Base-by-base conservation (phyloP, 2,888 invertebrate genomes). In the Drosophila tanythrix region DNA sequence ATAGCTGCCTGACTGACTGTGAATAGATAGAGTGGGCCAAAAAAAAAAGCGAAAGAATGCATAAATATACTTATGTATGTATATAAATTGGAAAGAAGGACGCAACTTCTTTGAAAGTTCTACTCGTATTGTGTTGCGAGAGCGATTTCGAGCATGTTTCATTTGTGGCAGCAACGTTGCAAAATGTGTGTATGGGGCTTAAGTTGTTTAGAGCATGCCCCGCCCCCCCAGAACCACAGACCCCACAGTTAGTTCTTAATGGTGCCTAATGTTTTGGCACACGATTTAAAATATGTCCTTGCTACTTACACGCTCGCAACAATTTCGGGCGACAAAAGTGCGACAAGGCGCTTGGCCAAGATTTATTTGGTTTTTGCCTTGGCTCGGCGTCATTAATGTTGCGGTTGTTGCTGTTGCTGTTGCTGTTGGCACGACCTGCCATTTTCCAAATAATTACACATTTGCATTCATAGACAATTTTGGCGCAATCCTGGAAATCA, bases 391-490 rank as follows among this genome's bases (percentile, higher is more conserved):
- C 74, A 81, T 81, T 81, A 81, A 64, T 62, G 70, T 69, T 21
- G n/a, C 35, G 61, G 58, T 51, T 59, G 57, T 46, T 48, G 25
- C 7, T 65, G 36, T 46, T 48, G 25, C 7, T 65, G 36, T 29
- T 56, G 33, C 27, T 61, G 38, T 50, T 31, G 65, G 40, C 56
- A 57, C 48, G 46, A 65, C 51, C 79, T 73, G 80, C 73, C 75
- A 89, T 89, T 85, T 85, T 85, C 85, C 85, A 88, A 85, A 85
- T 85, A 85, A 85, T 85, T 85, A 85, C 90, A 88, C 85, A 85
- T 89, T 85, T 88, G 89, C 90, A 85, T 85, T 88, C 89, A 84
- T 84, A 82, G 88, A 82, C 80, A 88, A 84, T 89, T 84, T 70
- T 27, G 58, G 63, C 60, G 68, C 70, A 83, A 88, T 88, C 87